A percentile compares a stretch with the other conserved stretches of the same genome.
phyloP scores from a whole-genome alignment of 2,888 invertebrate genomes.

The Myathropa florea region DNA sequence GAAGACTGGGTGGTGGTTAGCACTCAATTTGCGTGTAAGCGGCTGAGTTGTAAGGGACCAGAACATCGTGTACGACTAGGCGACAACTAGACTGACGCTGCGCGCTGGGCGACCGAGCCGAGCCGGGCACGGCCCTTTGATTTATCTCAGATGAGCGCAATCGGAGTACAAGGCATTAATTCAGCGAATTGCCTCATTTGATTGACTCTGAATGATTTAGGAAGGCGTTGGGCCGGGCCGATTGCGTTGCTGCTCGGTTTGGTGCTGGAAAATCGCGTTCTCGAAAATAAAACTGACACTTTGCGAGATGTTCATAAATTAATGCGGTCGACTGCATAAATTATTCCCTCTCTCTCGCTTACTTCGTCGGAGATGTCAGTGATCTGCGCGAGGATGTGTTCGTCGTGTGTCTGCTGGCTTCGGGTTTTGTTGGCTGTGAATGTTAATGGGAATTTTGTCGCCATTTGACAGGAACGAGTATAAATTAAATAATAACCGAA shows the following conservation, averaged over 20 bases:
- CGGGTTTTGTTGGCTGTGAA: conserved; percentile 1
- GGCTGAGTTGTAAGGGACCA: conserved; percentile 46
- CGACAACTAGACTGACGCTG: conserved; percentile 57
- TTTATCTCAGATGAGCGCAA: conserved; percentile 59
- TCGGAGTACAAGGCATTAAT: conserved; percentile 60
- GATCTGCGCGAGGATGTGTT: conserved; percentile 3
- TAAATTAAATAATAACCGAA: conserved; percentile 56
- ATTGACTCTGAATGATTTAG: conserved; percentile 70
- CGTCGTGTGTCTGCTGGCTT: neutral
- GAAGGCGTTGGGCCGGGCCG: conserved; percentile 25
- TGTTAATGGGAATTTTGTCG: conserved; percentile 47
- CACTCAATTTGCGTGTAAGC: conserved; percentile 65
- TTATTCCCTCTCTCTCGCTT: conserved; percentile 23
- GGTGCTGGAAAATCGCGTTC: conserved; percentile 36
- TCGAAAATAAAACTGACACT: conserved; percentile 65
- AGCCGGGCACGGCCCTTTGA: conserved; percentile 33
- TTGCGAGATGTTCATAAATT: conserved; percentile 65
- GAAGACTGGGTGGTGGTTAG: conserved; percentile 64
- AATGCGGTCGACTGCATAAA: conserved; percentile 59
- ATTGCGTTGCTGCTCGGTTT: neutral
- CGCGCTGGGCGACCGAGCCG: neutral
- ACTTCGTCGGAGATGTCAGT: conserved; percentile 18
- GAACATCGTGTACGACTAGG: conserved; percentile 54
- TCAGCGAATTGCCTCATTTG: conserved; percentile 64
- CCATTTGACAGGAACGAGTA: conserved; percentile 42